Evolutionary conservation across 2,113 vertebrate species (phyloP).

Genomic region (Etheostoma spectabile): DNA sequence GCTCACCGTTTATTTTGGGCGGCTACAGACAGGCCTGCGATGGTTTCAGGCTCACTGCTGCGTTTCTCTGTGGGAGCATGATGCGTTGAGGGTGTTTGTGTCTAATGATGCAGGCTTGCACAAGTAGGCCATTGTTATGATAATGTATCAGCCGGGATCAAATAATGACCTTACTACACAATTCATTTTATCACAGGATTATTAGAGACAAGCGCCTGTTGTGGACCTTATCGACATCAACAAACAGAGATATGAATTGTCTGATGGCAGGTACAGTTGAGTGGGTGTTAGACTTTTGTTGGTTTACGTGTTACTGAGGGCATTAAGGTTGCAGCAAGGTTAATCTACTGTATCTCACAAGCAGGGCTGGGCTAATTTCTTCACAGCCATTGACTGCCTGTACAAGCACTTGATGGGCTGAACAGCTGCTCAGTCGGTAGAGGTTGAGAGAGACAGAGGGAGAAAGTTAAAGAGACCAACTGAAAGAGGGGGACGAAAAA

Average conservation of each 20-base stretch:
- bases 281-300: not conserved
- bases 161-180: constrained; percentile 2
- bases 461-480: constrained; percentile 2
- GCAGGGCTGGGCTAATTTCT: constrained; percentile 46
- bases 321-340: constrained; percentile 4
- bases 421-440: constrained; percentile 66
- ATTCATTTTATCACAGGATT: not conserved
- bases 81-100: constrained; percentile 16
- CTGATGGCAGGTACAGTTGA: not conserved
- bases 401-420: constrained; percentile 67
- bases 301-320: constrained; percentile 2
- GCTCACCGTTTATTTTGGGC: constrained; percentile 76
- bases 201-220: not conserved
- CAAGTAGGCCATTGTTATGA: constrained; percentile 50
- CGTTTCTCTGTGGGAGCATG: constrained; percentile 40
- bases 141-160: not conserved
- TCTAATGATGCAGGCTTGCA: constrained; percentile 37
- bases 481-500: not conserved
- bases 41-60: constrained; percentile 51
- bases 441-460: constrained; percentile 32
- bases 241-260: not conserved
- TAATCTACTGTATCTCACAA: constrained; percentile 25
- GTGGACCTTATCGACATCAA: not conserved
- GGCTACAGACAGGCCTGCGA: constrained; percentile 52
- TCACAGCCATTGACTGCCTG: constrained; percentile 50